Percentiles rank a stretch among this genome's conserved stretches.
These are phyloP conservation scores for Cariama cristata DNA, from an alignment of 2,113 vertebrate genomes.

Conservation along the genomic window DNA sequence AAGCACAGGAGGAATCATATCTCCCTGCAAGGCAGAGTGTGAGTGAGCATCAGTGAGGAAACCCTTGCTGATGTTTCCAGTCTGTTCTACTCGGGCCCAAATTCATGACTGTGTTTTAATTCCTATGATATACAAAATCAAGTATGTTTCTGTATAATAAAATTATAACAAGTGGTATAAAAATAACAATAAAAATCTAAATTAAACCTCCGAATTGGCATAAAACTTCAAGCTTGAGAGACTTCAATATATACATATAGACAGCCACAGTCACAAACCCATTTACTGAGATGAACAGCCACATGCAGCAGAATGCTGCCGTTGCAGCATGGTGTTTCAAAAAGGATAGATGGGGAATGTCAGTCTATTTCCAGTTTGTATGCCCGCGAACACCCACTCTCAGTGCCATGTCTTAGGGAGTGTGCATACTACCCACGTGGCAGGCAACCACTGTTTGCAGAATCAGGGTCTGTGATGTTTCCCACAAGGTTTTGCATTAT, in stretches of 20 bases:
- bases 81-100: neutral
- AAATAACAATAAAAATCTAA: neutral
- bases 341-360: neutral
- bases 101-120: neutral
- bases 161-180: neutral
- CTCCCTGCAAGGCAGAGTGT: neutral
- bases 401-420: neutral
- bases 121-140: neutral
- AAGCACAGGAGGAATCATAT: neutral
- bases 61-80: neutral
- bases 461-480: slow-evolving; percentile 17
- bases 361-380: neutral
- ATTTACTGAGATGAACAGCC: neutral
- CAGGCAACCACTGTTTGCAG: neutral
- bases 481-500: slow-evolving; percentile 76
- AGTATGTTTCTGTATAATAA: neutral
- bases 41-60: neutral
- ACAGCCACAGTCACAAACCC: neutral
- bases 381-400: neutral
- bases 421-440: neutral
- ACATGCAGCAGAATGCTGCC: neutral
- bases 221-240: neutral
- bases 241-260: neutral
- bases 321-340: neutral
- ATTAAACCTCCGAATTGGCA: neutral